Evolutionary conservation across 30 jellyfish, hydroid and myxozoan species (phyloP).

Genomic region (Aurelia sp.): DNA sequence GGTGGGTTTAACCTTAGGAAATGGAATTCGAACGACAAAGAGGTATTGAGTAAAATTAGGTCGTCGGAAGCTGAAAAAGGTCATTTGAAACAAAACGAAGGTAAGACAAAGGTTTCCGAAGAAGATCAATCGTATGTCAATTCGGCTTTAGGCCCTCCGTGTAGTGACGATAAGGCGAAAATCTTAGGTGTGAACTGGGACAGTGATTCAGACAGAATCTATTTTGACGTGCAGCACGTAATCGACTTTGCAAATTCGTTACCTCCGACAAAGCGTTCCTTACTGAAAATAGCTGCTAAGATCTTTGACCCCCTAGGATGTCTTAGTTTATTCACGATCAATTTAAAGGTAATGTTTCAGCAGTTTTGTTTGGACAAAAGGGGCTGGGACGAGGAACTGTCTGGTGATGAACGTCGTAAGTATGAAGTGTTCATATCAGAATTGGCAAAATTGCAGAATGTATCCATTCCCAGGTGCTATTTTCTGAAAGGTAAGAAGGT

Average conservation of each 20-base stretch:
- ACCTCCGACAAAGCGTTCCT: conserved; percentile 27
- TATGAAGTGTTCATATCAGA: conserved; percentile 26
- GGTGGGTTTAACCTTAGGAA: conserved; percentile 33
- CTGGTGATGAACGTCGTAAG: conserved; percentile 16
- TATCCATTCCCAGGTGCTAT: conserved; percentile 14
- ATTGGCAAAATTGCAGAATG: background rate
- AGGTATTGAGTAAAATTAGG: background rate
- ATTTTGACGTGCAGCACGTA: conserved; percentile 1
- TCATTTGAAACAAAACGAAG: background rate
- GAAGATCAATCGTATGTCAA: conserved; percentile 22
- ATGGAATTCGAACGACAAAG: conserved; percentile 34
- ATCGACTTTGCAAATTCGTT: conserved; percentile 4
- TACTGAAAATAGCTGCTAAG: conserved; percentile 41
- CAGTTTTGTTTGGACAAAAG: conserved; percentile 63
- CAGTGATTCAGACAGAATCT: conserved; percentile 4
- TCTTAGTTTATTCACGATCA: conserved; percentile 36
- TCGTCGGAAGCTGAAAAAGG: background rate
- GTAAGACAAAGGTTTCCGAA: background rate
- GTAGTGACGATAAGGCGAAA: background rate
- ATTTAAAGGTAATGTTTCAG: conserved; percentile 58
- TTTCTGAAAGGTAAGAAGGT: conserved; percentile 9
- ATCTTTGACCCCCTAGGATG: conserved; percentile 22
- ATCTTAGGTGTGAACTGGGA: conserved; percentile 34
- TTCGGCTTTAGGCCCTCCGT: background rate
- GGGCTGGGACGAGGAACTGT: conserved; percentile 70